Base-by-base conservation (phyloP, 2,888 invertebrate species). In the Parnassius glacialis region DNA sequence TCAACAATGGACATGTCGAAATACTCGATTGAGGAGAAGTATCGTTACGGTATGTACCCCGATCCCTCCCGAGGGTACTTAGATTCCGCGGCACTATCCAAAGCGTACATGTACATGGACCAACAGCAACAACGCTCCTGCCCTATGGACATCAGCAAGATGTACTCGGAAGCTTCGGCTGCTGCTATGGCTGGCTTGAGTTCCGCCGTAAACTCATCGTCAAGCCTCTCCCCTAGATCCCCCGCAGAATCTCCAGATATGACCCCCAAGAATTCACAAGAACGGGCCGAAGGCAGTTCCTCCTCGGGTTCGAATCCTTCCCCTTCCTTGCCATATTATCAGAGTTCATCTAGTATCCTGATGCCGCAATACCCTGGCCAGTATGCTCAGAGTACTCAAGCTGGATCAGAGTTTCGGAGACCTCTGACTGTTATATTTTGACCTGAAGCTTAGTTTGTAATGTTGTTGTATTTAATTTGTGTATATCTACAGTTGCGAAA, bases 351-450 rank as follows among this genome's bases (percentile, higher is more conserved):
- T 0, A 92, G 93, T 41, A 92, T 94, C 48, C 81, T 94, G n/a
- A 94, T 95, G 93, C 92, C 94, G 0, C 95, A 95, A 71, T 95
- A 95, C 73, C 92, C 94, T 0, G 92, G 92, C 0, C 92, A 92
- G 70, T 94, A 94, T 64, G 89, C 93, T 0, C 91, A 93, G 58
- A 78, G 91, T 3, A 79, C 93, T 1, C 93, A 94, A 77, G 90
- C 92, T 7, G 94, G 94, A 43, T 90, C 93, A 52, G 95, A 96
- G 80, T 95, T 95, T 80, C 89, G 95, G 72, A 92, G 95, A 79
- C 96, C 96, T 1, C 84, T 96, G 16, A 94, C 95, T 56, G 95
- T 96, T 73, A 95, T 96, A 93, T 95, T 96, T 93, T 96, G 95
- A 96, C 95, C 95, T 92, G 95, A 95, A 77, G 78, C 73, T 48